phyloP scores from a whole-genome alignment of 2,888 invertebrate genomes.

The Agrochola macilenta region DNA sequence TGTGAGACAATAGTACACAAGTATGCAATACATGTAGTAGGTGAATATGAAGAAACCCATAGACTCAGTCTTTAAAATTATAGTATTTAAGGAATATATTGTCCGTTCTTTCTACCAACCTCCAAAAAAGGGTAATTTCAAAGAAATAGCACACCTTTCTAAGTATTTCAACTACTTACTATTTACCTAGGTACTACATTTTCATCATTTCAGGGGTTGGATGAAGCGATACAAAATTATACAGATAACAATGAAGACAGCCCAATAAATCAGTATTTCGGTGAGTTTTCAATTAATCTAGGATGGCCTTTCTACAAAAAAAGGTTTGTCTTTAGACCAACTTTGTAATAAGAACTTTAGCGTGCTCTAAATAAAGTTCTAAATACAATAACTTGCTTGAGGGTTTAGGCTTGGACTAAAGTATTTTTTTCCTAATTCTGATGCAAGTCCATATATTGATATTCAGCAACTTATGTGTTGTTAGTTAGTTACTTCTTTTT shows the following conservation, averaged over 20 bases:
- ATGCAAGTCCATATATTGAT: no score
- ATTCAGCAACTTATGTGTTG: no score
- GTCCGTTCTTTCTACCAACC: neutral
- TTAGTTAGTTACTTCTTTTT: neutral
- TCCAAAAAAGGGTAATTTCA: neutral
- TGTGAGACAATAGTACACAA: neutral
- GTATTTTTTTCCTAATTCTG: no score
- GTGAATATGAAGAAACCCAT: no score
- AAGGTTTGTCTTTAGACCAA: neutral
- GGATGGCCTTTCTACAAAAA: neutral
- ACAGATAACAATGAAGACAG: conserved; percentile 59
- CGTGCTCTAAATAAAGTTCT: neutral
- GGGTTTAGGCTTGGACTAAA: neutral
- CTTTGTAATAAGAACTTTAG: neutral
- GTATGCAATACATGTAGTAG: neutral
- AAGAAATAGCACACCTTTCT: neutral
- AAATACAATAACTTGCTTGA: neutral
- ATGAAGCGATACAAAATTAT: conserved; percentile 66
- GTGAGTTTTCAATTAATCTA: conserved; percentile 55
- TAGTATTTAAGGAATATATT: neutral
- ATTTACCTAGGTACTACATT: neutral
- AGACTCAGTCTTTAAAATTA: neutral
- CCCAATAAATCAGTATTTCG: conserved; percentile 59
- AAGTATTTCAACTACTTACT: neutral
- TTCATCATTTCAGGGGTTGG: conserved; percentile 65